Percentiles rank a stretch among this genome's conserved stretches.
phyloP scores from a whole-genome alignment of 2,888 invertebrate genomes.

The Phalera bucephala region DNA sequence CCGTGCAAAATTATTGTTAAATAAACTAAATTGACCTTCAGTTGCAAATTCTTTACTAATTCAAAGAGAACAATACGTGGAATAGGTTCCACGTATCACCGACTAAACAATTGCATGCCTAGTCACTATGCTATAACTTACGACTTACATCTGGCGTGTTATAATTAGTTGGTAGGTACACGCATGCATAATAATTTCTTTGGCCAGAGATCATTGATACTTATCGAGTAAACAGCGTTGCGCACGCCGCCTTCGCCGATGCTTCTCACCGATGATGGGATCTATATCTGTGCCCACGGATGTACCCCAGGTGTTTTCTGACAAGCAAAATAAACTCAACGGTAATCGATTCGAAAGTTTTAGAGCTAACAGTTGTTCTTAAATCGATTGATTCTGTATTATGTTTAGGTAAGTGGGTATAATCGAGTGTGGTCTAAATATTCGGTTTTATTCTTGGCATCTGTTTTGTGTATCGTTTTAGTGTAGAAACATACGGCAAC shows the following conservation, averaged over 20 bases:
- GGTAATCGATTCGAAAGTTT: conserved; percentile 74
- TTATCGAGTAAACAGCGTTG: conserved; percentile 52
- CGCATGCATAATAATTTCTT: conserved; percentile 42
- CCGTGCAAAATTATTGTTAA: too few species aligned
- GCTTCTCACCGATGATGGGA: conserved; percentile 51
- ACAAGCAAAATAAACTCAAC: conserved; percentile 75
- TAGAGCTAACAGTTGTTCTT: conserved; percentile 61
- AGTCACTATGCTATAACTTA: too few species aligned
- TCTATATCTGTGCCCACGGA: conserved; percentile 73
- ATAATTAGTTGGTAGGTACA: too few species aligned
- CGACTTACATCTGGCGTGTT: too few species aligned
- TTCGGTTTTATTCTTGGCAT: conserved; percentile 37
- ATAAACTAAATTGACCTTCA: too few species aligned
- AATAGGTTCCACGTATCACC: too few species aligned
- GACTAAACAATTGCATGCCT: too few species aligned
- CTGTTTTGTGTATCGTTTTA: neutral
- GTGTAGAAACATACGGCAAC: conserved; percentile 9
- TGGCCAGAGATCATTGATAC: conserved; percentile 46
- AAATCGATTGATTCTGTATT: conserved; percentile 51
- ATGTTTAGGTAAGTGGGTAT: conserved; percentile 50
- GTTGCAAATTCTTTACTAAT: too few species aligned
- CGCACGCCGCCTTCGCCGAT: conserved; percentile 17
- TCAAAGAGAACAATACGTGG: too few species aligned
- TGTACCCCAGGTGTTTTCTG: conserved; percentile 68
- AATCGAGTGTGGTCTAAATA: conserved; percentile 48